Evolutionary conservation across 2,113 vertebrate genomes (phyloP).

Genomic region (Columba livia): DNA sequence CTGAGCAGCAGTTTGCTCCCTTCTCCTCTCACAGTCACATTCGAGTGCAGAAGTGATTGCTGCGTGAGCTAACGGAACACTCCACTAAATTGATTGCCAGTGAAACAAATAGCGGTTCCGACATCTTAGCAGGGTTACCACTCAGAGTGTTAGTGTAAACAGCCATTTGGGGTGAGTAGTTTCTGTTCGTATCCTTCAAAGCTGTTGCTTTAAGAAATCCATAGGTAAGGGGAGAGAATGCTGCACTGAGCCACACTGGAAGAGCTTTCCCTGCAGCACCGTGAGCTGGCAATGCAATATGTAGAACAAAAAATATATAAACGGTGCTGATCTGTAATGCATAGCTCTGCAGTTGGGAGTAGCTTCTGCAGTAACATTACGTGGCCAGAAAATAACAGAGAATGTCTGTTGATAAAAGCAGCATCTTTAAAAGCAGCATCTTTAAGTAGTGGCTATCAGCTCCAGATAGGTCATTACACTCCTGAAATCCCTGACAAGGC

Average conservation of each 20-base stretch:
- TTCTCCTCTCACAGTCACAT: background rate
- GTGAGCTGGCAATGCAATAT: background rate
- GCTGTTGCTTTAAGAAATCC: background rate
- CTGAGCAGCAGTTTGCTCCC: background rate
- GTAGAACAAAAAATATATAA: background rate
- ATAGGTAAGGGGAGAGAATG: background rate
- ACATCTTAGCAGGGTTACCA: conserved; percentile 30
- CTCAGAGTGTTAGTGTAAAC: background rate
- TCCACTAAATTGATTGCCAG: conserved; percentile 2
- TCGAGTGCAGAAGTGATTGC: background rate
- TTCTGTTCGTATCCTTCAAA: background rate
- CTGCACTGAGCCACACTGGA: background rate
- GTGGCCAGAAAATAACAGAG: background rate
- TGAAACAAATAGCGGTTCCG: conserved; percentile 12
- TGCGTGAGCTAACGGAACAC: background rate
- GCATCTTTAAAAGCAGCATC: background rate
- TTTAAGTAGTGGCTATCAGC: background rate
- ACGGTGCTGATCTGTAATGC: background rate
- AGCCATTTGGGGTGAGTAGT: background rate
- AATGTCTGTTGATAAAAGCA: background rate
- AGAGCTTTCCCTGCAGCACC: background rate
- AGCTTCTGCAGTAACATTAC: background rate
- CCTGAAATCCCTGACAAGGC: background rate
- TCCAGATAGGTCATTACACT: accelerated
- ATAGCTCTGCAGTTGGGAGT: background rate